A percentile compares a stretch with the other conserved stretches of the same genome.
Evolutionary conservation across 2,888 invertebrate genomes (phyloP).

Genomic region (Cataglyphis cursor): DNA sequence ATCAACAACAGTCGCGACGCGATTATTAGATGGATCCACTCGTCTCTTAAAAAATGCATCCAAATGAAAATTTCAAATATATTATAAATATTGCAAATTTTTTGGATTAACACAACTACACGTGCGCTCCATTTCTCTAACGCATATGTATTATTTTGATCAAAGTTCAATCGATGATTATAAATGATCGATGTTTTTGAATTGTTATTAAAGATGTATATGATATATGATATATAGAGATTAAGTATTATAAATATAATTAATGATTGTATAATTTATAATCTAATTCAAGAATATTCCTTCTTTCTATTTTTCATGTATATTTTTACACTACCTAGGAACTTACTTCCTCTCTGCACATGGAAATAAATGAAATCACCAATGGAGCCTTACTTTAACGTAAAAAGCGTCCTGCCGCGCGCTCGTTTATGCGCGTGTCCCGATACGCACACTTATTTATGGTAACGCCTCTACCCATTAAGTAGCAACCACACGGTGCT

Average conservation of each 20-base stretch:
- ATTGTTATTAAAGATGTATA: background rate
- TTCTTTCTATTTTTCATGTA: background rate
- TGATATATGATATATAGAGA: background rate
- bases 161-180: background rate
- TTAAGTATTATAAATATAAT: background rate
- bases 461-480: conserved; percentile 22
- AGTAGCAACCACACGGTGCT: conserved; percentile 14
- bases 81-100: background rate
- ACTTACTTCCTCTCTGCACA: background rate
- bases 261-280: background rate
- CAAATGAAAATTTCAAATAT: background rate
- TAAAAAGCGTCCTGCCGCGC: conserved; percentile 4
- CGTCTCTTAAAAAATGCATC: conserved; percentile 13
- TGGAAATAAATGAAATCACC: conserved; percentile 27
- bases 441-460: conserved; percentile 38
- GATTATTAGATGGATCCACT: background rate
- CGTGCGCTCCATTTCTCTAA: background rate
- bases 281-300: background rate
- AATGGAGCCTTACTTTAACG: conserved; percentile 31
- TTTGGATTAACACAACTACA: background rate
- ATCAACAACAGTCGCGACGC: background rate
- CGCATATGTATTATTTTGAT: background rate
- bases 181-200: background rate
- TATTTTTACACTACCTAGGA: background rate
- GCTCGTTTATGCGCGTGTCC: conserved; percentile 39